Percentiles rank a stretch among this genome's conserved stretches.
Evolutionary conservation across 2,113 vertebrate genomes (phyloP).

Genomic region (Salminus brasiliensis): DNA sequence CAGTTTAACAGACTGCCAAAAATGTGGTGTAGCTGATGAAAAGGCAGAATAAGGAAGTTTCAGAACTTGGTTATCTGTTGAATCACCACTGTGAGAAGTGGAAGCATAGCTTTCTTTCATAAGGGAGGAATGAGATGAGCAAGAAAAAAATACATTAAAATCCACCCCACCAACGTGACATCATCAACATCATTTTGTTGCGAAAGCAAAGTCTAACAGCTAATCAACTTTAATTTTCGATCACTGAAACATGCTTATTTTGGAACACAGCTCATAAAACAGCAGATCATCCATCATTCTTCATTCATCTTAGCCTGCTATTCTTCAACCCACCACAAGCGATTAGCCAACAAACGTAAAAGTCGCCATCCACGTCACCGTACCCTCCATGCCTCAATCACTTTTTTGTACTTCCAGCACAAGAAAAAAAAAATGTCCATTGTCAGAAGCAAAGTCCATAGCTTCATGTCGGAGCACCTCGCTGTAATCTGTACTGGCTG

Average conservation of each 20-base stretch:
- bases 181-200: too few species aligned
- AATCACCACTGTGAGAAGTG: constrained; percentile 24
- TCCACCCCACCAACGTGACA: too few species aligned
- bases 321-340: not conserved
- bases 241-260: too few species aligned
- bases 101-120: too few species aligned
- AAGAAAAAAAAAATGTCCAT: not conserved
- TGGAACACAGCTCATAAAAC: too few species aligned
- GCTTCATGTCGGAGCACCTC: not conserved
- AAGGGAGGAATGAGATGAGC: not conserved
- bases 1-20: not conserved
- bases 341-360: not conserved
- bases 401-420: not conserved
- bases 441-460: not conserved
- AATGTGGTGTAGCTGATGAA: not conserved
- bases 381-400: not conserved
- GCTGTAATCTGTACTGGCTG: not conserved
- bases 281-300: not conserved
- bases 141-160: not conserved
- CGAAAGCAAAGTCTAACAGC: too few species aligned
- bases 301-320: not conserved
- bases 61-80: constrained; percentile 14
- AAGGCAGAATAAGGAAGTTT: constrained; percentile 33
- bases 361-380: not conserved
- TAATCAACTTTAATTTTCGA: too few species aligned